Base-by-base conservation (phyloP, 2,113 vertebrate genomes). In the Bucco capensis region DNA sequence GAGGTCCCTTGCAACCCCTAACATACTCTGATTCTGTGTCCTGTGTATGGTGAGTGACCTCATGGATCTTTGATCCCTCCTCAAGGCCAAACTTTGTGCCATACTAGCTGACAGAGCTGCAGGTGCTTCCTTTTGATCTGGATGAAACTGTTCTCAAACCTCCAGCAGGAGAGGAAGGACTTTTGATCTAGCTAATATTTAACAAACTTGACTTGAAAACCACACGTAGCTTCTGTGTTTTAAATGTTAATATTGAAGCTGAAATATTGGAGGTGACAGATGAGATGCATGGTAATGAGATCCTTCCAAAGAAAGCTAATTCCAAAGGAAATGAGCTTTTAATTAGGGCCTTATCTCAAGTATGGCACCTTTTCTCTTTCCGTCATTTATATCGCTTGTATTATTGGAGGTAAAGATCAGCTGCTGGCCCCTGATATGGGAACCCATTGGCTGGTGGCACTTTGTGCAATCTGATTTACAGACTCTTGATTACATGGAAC, bases 241-340 rank as follows among this genome's bases (percentile, higher is more conserved):
- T 56, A n/a, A 35, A 33, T 25, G 46, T 50, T 50, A 71, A 61
- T 66, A 47, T n/a, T n/a, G 69, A 49, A 37, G 25, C 14, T 74
- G 86, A 79, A 50, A 51, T 46, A 58, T 42, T 66, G 77, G 64
- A 90, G 53, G 73, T 66, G 78, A 33, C 73, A 27, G 76, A 50
- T 38, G 11, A 83, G 81, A 80, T 4, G 17, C 37, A 42, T 22
- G 60, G 72, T 75, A 90, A 73, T 50, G 44, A 77, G 69, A 23
- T 47, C 58, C 77, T 89, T 49, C 61, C 19, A 49, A 75, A 56
- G 82, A 30, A 37, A 56, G 72, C 86, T 83, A 40, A 47, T 72
- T 88, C 76, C 64, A 47, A 58, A 83, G 65, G 64, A 72, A 83
- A 37, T 10, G 46, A 90, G 77, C 35, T 80, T 92, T 95, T 92